phyloP scores from a whole-genome alignment of 2,888 invertebrate genomes.

The Salpingus planirostris region DNA sequence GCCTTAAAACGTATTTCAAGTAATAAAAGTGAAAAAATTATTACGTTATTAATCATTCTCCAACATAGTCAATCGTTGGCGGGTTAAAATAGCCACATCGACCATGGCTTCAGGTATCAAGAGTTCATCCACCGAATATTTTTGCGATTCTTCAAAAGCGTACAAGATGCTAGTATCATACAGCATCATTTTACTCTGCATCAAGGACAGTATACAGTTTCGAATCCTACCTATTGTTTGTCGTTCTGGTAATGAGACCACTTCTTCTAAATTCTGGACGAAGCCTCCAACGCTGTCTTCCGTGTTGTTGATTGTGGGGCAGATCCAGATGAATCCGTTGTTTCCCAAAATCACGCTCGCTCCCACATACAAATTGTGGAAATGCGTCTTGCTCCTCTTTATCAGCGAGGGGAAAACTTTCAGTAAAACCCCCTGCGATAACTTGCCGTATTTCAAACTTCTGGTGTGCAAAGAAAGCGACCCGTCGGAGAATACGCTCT shows the following conservation, averaged over 20 bases:
- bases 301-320: slow-evolving; percentile 56
- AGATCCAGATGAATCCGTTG: slow-evolving; percentile 95
- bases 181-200: slow-evolving; percentile 79
- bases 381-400: slow-evolving; percentile 89
- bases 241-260: slow-evolving; percentile 62
- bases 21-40: slow-evolving; percentile 1
- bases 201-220: slow-evolving; percentile 82
- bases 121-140: slow-evolving; percentile 69
- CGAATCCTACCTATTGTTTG: slow-evolving; percentile 81
- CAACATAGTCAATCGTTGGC: slow-evolving; percentile 52
- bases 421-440: slow-evolving; percentile 80
- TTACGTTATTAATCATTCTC: slow-evolving; percentile 5
- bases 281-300: slow-evolving; percentile 65
- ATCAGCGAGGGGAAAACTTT: slow-evolving; percentile 89
- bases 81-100: slow-evolving; percentile 72
- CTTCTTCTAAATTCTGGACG: slow-evolving; percentile 63
- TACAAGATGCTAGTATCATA: slow-evolving; percentile 88
- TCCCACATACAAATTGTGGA: slow-evolving; percentile 87
- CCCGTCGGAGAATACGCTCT: slow-evolving; percentile 86
- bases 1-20: slow-evolving; percentile 7
- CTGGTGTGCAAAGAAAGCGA: slow-evolving; percentile 89
- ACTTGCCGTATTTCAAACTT: slow-evolving; percentile 94
- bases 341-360: slow-evolving; percentile 90
- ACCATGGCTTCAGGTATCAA: slow-evolving; percentile 77
- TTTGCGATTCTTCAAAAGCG: slow-evolving; percentile 80